These are phyloP conservation scores for Hypotaenidia philippensis DNA, from an alignment of 2,797 vertebrate genomes.

Conservation along the genomic window DNA sequence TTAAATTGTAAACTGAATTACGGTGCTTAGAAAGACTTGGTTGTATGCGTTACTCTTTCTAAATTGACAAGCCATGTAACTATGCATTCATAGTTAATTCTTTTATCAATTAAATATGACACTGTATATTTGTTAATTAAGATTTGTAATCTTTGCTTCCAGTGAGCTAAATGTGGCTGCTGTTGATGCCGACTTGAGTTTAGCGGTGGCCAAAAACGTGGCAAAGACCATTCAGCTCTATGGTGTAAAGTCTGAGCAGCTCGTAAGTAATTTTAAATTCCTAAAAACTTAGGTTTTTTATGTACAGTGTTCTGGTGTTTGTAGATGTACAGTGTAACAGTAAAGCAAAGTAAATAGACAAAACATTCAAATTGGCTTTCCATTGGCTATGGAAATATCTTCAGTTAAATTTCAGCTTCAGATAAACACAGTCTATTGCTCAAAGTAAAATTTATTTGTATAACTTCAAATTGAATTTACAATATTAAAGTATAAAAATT, in stretches of 20 bases:
- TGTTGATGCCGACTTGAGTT: constrained; percentile 89
- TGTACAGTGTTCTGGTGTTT: neutral
- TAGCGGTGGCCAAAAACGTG: constrained; percentile 93
- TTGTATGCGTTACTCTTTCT: constrained; percentile 30
- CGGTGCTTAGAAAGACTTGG: constrained; percentile 1
- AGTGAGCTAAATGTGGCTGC: constrained; percentile 95
- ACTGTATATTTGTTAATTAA: neutral
- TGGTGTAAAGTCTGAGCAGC: constrained; percentile 95
- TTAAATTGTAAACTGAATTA: constrained; percentile 67
- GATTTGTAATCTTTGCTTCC: constrained; percentile 64
- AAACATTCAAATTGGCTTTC: neutral
- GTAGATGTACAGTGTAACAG: neutral
- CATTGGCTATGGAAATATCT: neutral
- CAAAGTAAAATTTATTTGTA: neutral
- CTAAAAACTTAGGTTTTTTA: neutral
- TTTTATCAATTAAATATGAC: neutral
- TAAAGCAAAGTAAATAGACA: neutral
- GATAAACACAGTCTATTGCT: neutral
- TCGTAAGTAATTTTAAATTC: constrained; percentile 84
- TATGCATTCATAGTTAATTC: constrained; percentile 23
- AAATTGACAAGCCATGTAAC: constrained; percentile 30
- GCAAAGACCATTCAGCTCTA: constrained; percentile 95
- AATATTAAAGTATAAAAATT: neutral
- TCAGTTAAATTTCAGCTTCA: constrained; percentile 6
- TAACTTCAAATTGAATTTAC: neutral